Base-by-base conservation (phyloP, 2,888 invertebrate species). In the Drosophila falleni region DNA sequence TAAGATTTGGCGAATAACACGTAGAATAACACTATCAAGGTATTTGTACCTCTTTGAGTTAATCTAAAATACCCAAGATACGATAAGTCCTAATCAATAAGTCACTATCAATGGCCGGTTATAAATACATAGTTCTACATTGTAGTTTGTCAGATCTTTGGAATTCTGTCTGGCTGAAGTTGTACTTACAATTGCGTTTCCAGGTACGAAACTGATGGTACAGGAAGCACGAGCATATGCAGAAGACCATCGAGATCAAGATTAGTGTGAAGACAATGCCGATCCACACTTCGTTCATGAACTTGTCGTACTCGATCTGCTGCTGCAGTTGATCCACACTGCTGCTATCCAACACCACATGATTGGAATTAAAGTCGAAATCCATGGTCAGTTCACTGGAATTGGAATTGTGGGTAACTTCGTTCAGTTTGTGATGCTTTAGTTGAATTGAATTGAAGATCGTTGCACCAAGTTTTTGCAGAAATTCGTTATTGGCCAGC, bases 161-260 rank as follows among this genome's bases (percentile, higher is more conserved):
- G 31, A 51, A 33, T 41, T 33, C 33, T 29, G 33, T 54, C 5
- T 8, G 56, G 56, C 5, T 41, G 0, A 19, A 11, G 39, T 53
- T 4, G 1, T 89, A 93, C 94, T 94, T 91, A 95, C 95, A 94
- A 91, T 93, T 93, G 77, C 93, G 92, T 90, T 95, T 95, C 95
- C 95, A 95, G 76, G 94, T 94, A 76, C 94, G 94, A 89, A 95
- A 94, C 85, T 95, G 94, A 91, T 95, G 94, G 88, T 95, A 95
- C 44, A 95, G 91, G 71, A 95, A 93, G 90, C 95, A 95, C 73
- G 94, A 94, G 87, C 95, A 95, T 91, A 95, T 94, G 87, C 95
- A 95, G 85, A 94, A 95, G 44, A 95, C 93, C 92, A 95, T 94
- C 78, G 94, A 94, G 46, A 95, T 92, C 64, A 95, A 93, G 92